Evolutionary conservation across 1,140 invertebrate species (phyloP).

Genomic region (Anthonomus grandis): DNA sequence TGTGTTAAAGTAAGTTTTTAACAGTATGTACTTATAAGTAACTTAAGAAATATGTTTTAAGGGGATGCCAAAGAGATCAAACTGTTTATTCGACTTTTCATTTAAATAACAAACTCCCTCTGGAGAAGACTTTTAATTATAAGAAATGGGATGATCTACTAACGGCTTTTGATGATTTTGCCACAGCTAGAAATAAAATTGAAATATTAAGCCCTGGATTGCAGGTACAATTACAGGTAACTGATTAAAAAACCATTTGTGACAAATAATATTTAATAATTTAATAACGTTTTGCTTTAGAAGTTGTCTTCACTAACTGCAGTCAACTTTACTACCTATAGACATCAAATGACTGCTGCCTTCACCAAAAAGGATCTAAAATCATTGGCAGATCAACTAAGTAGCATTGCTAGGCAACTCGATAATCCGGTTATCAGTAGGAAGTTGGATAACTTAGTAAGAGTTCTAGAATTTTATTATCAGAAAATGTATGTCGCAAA

Average conservation of each 20-base stretch:
- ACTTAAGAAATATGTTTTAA: constrained; percentile 44
- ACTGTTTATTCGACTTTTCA: constrained; percentile 69
- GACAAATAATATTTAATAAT: constrained; percentile 1
- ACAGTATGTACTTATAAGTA: neutral
- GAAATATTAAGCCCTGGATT: constrained; percentile 57
- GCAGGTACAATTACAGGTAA: constrained; percentile 56
- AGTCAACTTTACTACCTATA: constrained; percentile 66
- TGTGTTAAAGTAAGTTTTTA: constrained; percentile 43
- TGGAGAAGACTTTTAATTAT: constrained; percentile 52
- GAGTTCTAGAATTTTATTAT: no score
- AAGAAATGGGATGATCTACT: constrained; percentile 60
- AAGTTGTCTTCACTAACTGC: constrained; percentile 58
- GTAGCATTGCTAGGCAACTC: constrained; percentile 69
- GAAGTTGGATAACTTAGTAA: constrained; percentile 59
- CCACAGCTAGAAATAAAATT: constrained; percentile 49
- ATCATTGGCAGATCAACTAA: constrained; percentile 69
- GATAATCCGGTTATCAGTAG: constrained; percentile 62
- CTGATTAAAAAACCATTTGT: neutral
- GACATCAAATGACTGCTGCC: constrained; percentile 59
- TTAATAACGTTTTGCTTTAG: constrained; percentile 8
- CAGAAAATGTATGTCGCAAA: no score
- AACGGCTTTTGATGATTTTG: constrained; percentile 49
- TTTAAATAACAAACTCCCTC: constrained; percentile 50
- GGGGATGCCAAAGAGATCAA: constrained; percentile 66
- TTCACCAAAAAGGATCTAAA: constrained; percentile 67